Evolutionary conservation across 2,888 invertebrate genomes (phyloP).

Genomic region (Papilio demoleus): DNA sequence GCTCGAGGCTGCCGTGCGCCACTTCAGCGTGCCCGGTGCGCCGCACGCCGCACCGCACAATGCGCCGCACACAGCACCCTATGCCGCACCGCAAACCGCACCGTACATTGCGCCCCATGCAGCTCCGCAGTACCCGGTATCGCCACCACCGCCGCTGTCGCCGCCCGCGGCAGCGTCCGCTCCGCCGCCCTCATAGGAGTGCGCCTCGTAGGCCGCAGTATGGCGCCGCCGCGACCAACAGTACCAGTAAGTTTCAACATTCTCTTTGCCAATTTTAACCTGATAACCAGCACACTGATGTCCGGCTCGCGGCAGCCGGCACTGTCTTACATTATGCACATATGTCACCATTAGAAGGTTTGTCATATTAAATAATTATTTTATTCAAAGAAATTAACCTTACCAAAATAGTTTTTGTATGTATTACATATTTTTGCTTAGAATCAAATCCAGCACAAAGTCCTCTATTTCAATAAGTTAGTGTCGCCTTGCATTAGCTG

Average conservation of each 20-base stretch:
- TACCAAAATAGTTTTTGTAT: not conserved
- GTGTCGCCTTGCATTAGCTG: not conserved
- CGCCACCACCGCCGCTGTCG: constrained; percentile 39
- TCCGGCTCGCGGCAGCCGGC: not conserved
- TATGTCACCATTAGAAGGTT: not conserved
- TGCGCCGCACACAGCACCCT: too few relatives aligned
- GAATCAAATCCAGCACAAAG: constrained; percentile 8
- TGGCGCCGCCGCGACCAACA: too few relatives aligned
- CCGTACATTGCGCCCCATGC: too few relatives aligned
- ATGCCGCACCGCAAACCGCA: too few relatives aligned
- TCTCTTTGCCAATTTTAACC: not conserved
- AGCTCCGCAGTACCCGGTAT: constrained; percentile 31
- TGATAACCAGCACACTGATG: not conserved
- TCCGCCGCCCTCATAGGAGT: constrained; percentile 37
- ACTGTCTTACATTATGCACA: not conserved
- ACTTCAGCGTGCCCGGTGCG: constrained; percentile 98
- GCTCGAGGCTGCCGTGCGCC: constrained; percentile 95
- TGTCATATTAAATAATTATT: not conserved
- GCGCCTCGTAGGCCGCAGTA: too few relatives aligned
- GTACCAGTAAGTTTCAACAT: constrained; percentile 3
- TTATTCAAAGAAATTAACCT: not conserved
- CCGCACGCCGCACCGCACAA: constrained; percentile 41
- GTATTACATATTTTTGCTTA: constrained; percentile 3
- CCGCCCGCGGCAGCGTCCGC: too few relatives aligned
- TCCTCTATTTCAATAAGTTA: not conserved